phyloP scores from a whole-genome alignment of 2,113 vertebrate genomes.

The Zosterops lateralis region DNA sequence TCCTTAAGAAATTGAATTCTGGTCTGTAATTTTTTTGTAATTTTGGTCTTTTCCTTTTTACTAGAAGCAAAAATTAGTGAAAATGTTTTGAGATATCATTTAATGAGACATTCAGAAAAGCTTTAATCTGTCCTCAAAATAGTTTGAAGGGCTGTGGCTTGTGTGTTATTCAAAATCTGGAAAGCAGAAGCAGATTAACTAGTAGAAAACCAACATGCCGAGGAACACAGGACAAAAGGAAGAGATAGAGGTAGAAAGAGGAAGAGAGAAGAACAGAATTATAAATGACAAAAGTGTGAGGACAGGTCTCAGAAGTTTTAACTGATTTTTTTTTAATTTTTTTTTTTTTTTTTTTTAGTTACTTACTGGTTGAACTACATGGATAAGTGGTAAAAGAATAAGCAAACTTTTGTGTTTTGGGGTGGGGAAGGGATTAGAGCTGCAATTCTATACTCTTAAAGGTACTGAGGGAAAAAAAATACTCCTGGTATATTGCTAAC shows the following conservation, averaged over 20 bases:
- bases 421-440: neutral
- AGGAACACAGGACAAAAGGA: neutral
- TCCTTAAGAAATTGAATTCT: neutral
- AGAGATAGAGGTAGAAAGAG: neutral
- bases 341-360: neutral
- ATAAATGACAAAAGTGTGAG: neutral
- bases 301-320: neutral
- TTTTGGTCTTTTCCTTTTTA: neutral
- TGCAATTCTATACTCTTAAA: neutral
- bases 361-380: neutral
- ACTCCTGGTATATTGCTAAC: neutral
- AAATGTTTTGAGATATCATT: neutral
- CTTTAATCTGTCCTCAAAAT: neutral
- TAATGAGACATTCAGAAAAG: neutral
- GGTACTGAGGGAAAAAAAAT: neutral
- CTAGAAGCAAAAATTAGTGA: neutral
- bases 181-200: neutral
- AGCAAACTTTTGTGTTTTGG: fast-evolving
- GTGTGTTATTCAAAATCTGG: neutral
- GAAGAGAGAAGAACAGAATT: neutral
- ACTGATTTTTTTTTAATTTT: neutral
- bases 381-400: neutral
- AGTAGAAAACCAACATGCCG: neutral
- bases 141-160: neutral
- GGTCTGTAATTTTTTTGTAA: fast-evolving